Conservation (phyloP, 2,888 invertebrate species). For the Dorcus parallelipipedus region DNA sequence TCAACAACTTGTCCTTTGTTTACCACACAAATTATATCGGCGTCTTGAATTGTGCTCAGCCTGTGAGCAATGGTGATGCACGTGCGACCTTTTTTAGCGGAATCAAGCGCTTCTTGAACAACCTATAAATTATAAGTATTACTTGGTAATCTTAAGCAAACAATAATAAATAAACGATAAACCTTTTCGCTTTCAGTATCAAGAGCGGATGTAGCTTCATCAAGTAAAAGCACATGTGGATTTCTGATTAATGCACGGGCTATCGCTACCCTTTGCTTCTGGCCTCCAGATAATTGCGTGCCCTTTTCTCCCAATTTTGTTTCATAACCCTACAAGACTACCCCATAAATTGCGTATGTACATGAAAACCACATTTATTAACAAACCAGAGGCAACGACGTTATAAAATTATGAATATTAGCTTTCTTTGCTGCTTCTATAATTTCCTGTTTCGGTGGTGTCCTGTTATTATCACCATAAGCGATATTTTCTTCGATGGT, state of each 20-base stretch:
- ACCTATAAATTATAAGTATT: conserved; percentile 50
- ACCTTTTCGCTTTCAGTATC: conserved; percentile 85
- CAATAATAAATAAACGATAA: conserved; percentile 15
- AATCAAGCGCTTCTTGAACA: conserved; percentile 84
- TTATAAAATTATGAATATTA: conserved; percentile 83
- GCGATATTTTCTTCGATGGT: conserved; percentile 89
- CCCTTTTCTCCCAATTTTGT: conserved; percentile 78
- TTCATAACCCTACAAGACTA: conserved; percentile 64
- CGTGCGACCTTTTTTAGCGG: conserved; percentile 76
- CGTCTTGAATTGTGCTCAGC: conserved; percentile 77
- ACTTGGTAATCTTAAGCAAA: background rate
- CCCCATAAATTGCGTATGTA: background rate
- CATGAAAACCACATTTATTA: background rate
- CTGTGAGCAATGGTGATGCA: conserved; percentile 86
- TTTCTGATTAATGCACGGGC: conserved; percentile 80
- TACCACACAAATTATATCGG: conserved; percentile 73
- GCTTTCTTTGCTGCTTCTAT: conserved; percentile 77
- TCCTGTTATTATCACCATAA: conserved; percentile 77
- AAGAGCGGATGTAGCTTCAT: conserved; percentile 87
- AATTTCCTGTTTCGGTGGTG: conserved; percentile 67
- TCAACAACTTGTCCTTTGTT: conserved; percentile 69
- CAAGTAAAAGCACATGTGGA: conserved; percentile 73
- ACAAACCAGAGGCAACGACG: conserved; percentile 69
- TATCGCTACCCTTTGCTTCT: conserved; percentile 86
- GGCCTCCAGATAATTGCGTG: conserved; percentile 77